Conservation (phyloP, 2,797 vertebrate genomes). For the Pangasius mekongensis region DNA sequence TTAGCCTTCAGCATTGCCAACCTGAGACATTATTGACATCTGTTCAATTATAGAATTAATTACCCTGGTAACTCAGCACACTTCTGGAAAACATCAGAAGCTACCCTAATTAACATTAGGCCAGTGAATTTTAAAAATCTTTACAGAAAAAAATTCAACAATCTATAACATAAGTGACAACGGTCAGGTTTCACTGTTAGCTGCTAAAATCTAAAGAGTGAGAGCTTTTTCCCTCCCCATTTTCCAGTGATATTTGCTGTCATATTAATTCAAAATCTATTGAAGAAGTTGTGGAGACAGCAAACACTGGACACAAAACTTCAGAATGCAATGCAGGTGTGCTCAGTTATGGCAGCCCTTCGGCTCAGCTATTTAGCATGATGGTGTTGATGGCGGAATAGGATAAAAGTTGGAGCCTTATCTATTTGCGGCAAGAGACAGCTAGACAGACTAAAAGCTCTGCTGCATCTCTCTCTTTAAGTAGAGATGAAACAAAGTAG, state of each 20-base stretch:
- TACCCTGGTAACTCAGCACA: conserved; percentile 31
- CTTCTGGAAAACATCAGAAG: conserved; percentile 22
- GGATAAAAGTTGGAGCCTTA: not conserved
- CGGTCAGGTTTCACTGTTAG: not conserved
- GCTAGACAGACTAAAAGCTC: not conserved
- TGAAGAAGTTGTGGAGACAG: not conserved
- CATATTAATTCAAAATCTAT: not conserved
- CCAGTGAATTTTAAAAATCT: conserved; percentile 3
- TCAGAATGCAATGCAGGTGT: not conserved
- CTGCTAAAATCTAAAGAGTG: not conserved
- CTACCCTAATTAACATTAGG: conserved; percentile 9
- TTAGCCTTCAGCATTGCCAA: conserved; percentile 1
- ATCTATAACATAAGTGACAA: not conserved
- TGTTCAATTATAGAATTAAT: conserved; percentile 52
- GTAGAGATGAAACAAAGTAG: not conserved
- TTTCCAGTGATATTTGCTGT: not conserved
- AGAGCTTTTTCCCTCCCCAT: not conserved
- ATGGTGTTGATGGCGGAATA: not conserved
- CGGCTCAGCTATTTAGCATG: not conserved
- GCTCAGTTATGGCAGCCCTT: not conserved
- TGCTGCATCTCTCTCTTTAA: not conserved
- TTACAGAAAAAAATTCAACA: not conserved
- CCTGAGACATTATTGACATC: conserved; percentile 40
- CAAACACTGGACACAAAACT: not conserved
- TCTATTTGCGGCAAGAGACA: not conserved